Evolutionary conservation across 2,797 vertebrate species (phyloP).

Genomic region (Danio kyathit): DNA sequence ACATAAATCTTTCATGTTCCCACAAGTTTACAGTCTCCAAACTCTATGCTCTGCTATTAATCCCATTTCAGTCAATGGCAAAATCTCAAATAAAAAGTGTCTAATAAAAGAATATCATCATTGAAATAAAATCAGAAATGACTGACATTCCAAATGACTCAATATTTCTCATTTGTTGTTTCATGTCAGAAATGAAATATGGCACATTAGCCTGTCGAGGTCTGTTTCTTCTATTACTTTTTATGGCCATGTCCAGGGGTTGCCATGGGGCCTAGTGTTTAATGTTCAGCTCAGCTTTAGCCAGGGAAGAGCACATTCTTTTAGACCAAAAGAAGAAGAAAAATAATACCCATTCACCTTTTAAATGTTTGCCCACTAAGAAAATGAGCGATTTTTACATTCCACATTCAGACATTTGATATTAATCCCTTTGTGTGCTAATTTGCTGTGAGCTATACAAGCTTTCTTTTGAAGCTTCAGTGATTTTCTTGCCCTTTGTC

Average conservation of each 20-base stretch:
- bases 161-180: slow-evolving; percentile 60
- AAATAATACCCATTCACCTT: slow-evolving; percentile 45
- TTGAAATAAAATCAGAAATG: slow-evolving; percentile 11
- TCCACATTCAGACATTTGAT: slow-evolving; percentile 22
- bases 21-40: background rate
- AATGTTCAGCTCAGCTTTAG: slow-evolving; percentile 62
- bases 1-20: background rate
- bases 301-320: slow-evolving; percentile 59
- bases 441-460: background rate
- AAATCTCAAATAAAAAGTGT: slow-evolving; percentile 32
- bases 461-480: slow-evolving; percentile 9
- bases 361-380: slow-evolving; percentile 45
- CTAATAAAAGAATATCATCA: slow-evolving; percentile 5
- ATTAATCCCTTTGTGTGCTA: slow-evolving; percentile 8
- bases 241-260: slow-evolving; percentile 65
- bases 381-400: slow-evolving; percentile 31
- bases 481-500: background rate
- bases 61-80: background rate
- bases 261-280: slow-evolving; percentile 62
- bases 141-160: slow-evolving; percentile 51
- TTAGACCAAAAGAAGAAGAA: slow-evolving; percentile 19
- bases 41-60: no score
- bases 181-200: slow-evolving; percentile 63
- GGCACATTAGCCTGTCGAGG: slow-evolving; percentile 55
- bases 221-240: slow-evolving; percentile 70